A percentile compares a stretch with the other conserved stretches of the same genome.
Evolutionary conservation across 2,888 invertebrate species (phyloP).

Genomic region (Chirona hameri): DNA sequence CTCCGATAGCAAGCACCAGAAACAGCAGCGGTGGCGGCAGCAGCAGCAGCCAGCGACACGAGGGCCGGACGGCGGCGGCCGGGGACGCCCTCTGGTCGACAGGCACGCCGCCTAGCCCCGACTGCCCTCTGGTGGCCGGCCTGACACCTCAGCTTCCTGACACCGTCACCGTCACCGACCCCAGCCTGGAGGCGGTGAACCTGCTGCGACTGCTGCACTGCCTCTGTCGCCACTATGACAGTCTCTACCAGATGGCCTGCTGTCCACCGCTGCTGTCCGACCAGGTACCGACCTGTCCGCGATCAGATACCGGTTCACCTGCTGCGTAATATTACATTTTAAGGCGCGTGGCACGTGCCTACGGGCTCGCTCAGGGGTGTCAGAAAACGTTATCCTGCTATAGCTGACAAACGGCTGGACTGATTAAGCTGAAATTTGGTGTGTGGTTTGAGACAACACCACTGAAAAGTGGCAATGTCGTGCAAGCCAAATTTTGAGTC

Average conservation of each 20-base stretch:
- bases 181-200: constrained; percentile 83
- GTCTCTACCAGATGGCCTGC: constrained; percentile 70
- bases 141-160: constrained; percentile 70
- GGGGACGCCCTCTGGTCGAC: constrained; percentile 53
- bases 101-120: constrained; percentile 69
- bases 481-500: too few species aligned
- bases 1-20: neutral
- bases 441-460: too few species aligned
- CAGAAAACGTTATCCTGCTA: too few species aligned
- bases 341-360: too few species aligned
- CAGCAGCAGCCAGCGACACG: neutral
- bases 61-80: neutral
- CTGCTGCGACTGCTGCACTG: constrained; percentile 86
- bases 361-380: too few species aligned
- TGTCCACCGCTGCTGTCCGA: constrained; percentile 60
- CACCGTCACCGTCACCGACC: constrained; percentile 78
- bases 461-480: too few species aligned
- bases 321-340: too few species aligned
- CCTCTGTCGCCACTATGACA: constrained; percentile 86
- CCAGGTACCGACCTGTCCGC: constrained; percentile 42
- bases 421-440: too few species aligned
- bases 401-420: too few species aligned
- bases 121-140: constrained; percentile 69
- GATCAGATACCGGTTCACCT: too few species aligned
- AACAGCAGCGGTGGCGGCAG: neutral